Evolutionary conservation across 2,888 invertebrate species (phyloP), one percentile per base, ranked within the genome.

Genomic region (Caenorhabditis angaria): DNA sequence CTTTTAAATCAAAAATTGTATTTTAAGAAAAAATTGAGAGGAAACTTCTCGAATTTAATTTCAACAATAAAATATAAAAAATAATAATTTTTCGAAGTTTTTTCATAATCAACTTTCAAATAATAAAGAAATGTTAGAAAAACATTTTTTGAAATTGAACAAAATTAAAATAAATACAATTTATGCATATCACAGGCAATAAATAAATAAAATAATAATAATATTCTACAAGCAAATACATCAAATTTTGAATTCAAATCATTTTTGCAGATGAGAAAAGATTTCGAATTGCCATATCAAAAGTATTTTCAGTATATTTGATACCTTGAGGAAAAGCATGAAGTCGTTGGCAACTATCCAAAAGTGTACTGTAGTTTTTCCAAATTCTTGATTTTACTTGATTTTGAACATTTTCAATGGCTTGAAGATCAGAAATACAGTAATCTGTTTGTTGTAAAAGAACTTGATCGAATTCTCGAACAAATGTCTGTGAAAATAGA

Each of bases 401-500:
- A 1, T 69, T 50, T n/a, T 83, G 76, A 0, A 86, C 78, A 27
- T 77, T 76, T 10, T 66, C 29, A 1, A 82, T 83, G 27, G 77
- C 66, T n/a, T 67, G 56, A 18, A 79, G 63, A 58, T 86, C 86
- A 8, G 82, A 76, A 18, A 86, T 73, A 59, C 84, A 85, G 71
- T 81, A 86, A 53, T 76, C 77, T 12, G 78, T 76, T 71, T 86
- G 86, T 27, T 76, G 69, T 1, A 73, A 76, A 22, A 83, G 75
- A 12, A 83, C 65, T 56, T 75, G 70, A 24, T 86, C 86, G 67
- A 86, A 84, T 48, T 86, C 85, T 1, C 81, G 72, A 22, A 79
- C 81, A 66, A 85, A 85, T 14, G 67, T 73, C 82, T 81, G 70
- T 35, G 75, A 66, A 56, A 47, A n/a, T 41, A 20, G 56, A 22